phyloP scores from a whole-genome alignment of 2,888 invertebrate genomes.

The Rosalia funebris region DNA sequence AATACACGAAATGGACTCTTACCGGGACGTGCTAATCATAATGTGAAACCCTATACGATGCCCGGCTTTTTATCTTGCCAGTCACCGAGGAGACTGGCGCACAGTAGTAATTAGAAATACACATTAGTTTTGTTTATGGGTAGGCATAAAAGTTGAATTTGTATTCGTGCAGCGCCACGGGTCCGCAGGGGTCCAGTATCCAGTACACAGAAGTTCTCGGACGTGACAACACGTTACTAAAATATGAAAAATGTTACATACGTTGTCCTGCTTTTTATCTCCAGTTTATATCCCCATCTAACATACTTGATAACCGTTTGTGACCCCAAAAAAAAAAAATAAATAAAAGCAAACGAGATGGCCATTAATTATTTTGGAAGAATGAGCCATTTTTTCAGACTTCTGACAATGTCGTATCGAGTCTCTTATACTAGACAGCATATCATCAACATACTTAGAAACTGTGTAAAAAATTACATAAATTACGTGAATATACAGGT shows the following conservation, averaged over 20 bases:
- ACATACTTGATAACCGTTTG: conserved; percentile 26
- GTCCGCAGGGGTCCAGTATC: conserved; percentile 54
- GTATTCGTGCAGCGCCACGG: conserved; percentile 56
- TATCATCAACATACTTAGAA: too few relatives aligned
- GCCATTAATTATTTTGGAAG: conserved; percentile 39
- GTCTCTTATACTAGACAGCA: too few relatives aligned
- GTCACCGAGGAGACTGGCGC: conserved; percentile 23
- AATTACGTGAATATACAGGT: too few relatives aligned
- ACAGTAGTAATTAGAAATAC: conserved; percentile 59
- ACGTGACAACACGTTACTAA: conserved; percentile 62
- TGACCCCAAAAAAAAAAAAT: conserved; percentile 30
- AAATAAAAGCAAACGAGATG: conserved; percentile 21
- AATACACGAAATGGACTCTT: conserved; percentile 31
- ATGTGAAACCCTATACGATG: conserved; percentile 30
- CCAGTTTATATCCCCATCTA: conserved; percentile 26
- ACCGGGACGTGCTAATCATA: conserved; percentile 40
- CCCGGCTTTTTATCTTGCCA: conserved; percentile 21
- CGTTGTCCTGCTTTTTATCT: conserved; percentile 34
- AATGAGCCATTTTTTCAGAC: too few relatives aligned
- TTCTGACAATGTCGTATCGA: too few relatives aligned
- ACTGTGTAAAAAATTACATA: too few relatives aligned
- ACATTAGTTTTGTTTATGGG: conserved; percentile 56
- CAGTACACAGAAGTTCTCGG: conserved; percentile 57
- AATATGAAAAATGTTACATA: conserved; percentile 56
- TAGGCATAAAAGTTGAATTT: conserved; percentile 52